Base-by-base conservation (phyloP, 2,797 vertebrate species). In the Heliangelus exortis region DNA sequence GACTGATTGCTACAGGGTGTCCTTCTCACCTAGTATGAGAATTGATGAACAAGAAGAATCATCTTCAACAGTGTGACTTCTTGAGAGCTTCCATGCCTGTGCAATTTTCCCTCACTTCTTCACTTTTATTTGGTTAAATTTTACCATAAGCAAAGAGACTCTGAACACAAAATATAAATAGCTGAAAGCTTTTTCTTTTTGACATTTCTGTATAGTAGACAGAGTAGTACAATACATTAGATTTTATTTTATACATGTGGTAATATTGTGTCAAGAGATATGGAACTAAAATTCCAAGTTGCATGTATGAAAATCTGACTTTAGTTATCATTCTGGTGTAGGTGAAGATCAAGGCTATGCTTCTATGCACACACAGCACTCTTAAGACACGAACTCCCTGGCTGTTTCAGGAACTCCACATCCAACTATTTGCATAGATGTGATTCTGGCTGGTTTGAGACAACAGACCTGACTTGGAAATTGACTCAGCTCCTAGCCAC, bases 271-370 rank as follows among this genome's bases (percentile, higher is more conserved):
- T 3, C 19, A 68, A 68, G n/a, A 75, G 23, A 36, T 50, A 51
- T 3, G 5, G 33, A 92, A 43, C 6, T 45, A 39, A 82, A 92
- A 76, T 61, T 85, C 16, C 15, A 76, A 54, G 8, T 14, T 66
- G 0, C 53, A 17, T 36, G 1, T 57, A 47, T 21, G 25, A 76
- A 92, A 92, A 69, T 20, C 0, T 7, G 0, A 41, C 13, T 51
- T 15, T 66, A 17, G 3, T 16, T 88, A 17, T 17, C 61, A 28
- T 76, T 76, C 14, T 62, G 43, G 4, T 34, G 9, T 50, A 62
- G 34, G 15, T 53, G 29, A 39, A 85, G 36, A 72, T 39, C 21
- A 80, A 74, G 8, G 5, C 12, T 87, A 5, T 54, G 15, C 6
- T 22, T 81, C 59, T 68, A 59, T 51, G 36, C 14, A 53, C 34